Evolutionary conservation across 2,113 vertebrate species (phyloP).

Genomic region (Neodon shergylaensis): DNA sequence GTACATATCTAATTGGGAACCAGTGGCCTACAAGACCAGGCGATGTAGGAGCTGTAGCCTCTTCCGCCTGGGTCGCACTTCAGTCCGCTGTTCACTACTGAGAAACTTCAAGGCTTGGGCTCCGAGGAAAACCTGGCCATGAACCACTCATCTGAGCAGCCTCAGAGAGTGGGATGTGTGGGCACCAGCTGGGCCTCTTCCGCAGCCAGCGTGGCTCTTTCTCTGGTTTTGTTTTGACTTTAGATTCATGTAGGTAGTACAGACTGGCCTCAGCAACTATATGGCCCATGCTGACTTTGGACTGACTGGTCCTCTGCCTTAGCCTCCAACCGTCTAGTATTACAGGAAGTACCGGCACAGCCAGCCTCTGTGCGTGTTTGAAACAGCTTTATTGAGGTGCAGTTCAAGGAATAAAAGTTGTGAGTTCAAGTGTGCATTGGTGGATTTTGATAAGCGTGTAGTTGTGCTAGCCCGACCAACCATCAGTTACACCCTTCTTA

Average conservation of each 20-base stretch:
- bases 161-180: not conserved
- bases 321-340: not conserved
- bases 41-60: not conserved
- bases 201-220: not conserved
- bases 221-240: not conserved
- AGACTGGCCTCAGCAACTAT: not conserved
- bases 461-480: too few relatives aligned
- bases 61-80: fast-evolving
- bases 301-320: not conserved
- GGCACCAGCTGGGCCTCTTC: not conserved
- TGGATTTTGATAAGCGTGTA: not conserved
- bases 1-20: not conserved
- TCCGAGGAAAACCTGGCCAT: not conserved
- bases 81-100: not conserved
- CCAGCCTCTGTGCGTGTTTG: not conserved
- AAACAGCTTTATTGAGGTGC: not conserved
- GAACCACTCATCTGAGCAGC: fast-evolving
- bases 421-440: not conserved
- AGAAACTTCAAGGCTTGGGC: not conserved
- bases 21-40: fast-evolving
- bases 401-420: not conserved
- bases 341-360: not conserved
- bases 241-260: not conserved
- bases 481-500: fast-evolving
- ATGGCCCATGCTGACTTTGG: not conserved